Base-by-base conservation (phyloP, 92 coral and sea anemone species). In the Meandrina meandrites region DNA sequence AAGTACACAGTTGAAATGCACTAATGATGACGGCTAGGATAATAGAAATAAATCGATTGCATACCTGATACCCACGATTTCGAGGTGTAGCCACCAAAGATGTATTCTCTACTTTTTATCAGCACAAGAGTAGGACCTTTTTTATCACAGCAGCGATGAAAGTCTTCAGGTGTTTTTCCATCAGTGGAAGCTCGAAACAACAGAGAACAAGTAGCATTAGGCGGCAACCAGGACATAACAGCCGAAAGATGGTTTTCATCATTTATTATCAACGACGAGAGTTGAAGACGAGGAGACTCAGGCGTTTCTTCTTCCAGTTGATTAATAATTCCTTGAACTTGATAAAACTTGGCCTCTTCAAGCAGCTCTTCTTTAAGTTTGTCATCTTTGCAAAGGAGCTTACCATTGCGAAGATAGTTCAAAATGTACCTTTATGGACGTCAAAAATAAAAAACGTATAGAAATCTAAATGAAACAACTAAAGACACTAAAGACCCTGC, bases 361-460 rank as follows among this genome's bases (percentile, higher is more conserved):
- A 54, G 37, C n/a, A 48, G 80, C 12, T 47, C 62, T 8, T 0
- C 5, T 21, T 22, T 5, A 30, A 51, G 3, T 30, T 18, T 31
- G 68, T 53, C 68, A 0, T 51, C 45, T 31, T 66, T n/a, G 27
- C 28, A 37, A 37, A 40, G 54, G 6, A 93, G 93, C 76, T 71
- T 78, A 28, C 91, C 94, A 50, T 84, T 89, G 18, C 96, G 90
- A 21, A 91, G 86, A 56, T 93, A 93, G 64, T 93, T 93, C 53
- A 91, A 69, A 24, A 93, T 87, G 81, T 91, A 93, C 71, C 93
- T 58, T 58, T 0, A 58, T 93, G 54, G 35, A n/a, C 36, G 28
- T n/a, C 30, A 17, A 5, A 62, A 62, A 66, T 5, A 66, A 24
- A 66, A 0, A 92, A 54, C 60, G 22, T 17, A 0, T 17, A 6